Base-by-base conservation (phyloP, 2,797 vertebrate genomes). In the Potorous gilbertii region DNA sequence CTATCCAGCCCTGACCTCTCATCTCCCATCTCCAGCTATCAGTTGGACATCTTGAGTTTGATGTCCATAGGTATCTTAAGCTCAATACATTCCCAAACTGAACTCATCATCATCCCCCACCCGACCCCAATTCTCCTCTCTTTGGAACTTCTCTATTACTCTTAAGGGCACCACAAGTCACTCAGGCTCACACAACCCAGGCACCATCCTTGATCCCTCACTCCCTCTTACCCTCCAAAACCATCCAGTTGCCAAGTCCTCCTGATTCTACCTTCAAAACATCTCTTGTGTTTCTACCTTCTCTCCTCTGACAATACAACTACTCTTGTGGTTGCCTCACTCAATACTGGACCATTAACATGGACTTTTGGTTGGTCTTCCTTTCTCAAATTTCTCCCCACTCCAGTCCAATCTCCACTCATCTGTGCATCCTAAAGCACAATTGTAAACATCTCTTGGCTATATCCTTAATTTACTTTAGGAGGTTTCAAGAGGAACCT, bases 401-500 rank as follows among this genome's bases (percentile, higher is more conserved):
- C n/a, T 40, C 28, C n/a, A 40, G 5, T 40, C 66, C n/a, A 74
- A 40, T n/a, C 18, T 66, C 34, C 2, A 40, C 6, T 74, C 16
- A 74, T 40, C n/a, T 74, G 66, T 21, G 34, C 62, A n/a, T n/a
- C 34, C 34, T 16, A 66, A n/a, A 66, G 4, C n/a, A 74, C 5
- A 40, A 74, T 1, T 74, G 18, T 74, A 74, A 74, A n/a, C 6
- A 74, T 40, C 34, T 66, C 34, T 5, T 66, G 29, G 34, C 0
- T 14, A 66, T 66, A n/a, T 40, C 66, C n/a, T 40, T 74, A 74
- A 74, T 40, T 74, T 40, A 40, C 34, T 74, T 74, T 74, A n/a
- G 62, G 92, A 97, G 55, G 29, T 93, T 96, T 97, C 90, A 96
- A 96, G 92, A 81, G 90, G 56, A 95, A 95, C 4, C 29, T 93